A percentile compares a stretch with the other conserved stretches of the same genome.
Evolutionary conservation across 2,797 vertebrate genomes (phyloP).

Genomic region (Leuciscus waleckii): DNA sequence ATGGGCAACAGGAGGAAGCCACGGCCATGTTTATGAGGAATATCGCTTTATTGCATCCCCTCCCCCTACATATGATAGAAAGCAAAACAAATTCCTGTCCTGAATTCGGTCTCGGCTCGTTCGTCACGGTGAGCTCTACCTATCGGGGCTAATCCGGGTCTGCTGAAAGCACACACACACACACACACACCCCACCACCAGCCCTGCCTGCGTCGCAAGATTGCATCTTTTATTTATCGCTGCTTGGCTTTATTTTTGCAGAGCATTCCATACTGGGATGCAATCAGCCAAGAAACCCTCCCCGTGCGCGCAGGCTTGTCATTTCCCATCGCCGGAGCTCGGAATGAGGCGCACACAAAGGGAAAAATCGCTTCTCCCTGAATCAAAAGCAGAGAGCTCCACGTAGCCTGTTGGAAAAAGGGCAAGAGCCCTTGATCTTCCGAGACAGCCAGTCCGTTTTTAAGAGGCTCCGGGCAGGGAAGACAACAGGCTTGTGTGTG

Average conservation of each 20-base stretch:
- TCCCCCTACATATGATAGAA: constrained; percentile 33
- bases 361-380: constrained; percentile 58
- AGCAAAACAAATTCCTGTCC: constrained; percentile 54
- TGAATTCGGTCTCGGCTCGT: constrained; percentile 17
- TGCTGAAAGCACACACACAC: constrained; percentile 75
- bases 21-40: constrained; percentile 46
- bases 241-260: constrained; percentile 92
- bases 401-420: constrained; percentile 67
- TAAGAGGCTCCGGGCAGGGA: constrained; percentile 50
- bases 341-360: constrained; percentile 80
- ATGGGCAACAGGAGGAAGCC: constrained; percentile 24
- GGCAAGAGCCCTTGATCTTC: constrained; percentile 60
- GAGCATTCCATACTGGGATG: constrained; percentile 90
- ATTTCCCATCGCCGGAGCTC: constrained; percentile 89
- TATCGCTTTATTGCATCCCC: constrained; percentile 17
- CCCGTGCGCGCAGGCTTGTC: constrained; percentile 87
- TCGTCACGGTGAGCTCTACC: constrained; percentile 61
- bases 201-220: constrained; percentile 83
- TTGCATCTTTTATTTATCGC: constrained; percentile 98
- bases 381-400: constrained; percentile 74
- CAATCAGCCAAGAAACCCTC: constrained; percentile 95
- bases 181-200: constrained; percentile 69
- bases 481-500: constrained; percentile 48
- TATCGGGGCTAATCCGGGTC: constrained; percentile 71
- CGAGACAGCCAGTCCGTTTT: constrained; percentile 45